Percentiles rank a stretch among this genome's conserved stretches.
phyloP scores from a whole-genome alignment of 2,797 vertebrate species.

The Spondyliosoma cantharus region DNA sequence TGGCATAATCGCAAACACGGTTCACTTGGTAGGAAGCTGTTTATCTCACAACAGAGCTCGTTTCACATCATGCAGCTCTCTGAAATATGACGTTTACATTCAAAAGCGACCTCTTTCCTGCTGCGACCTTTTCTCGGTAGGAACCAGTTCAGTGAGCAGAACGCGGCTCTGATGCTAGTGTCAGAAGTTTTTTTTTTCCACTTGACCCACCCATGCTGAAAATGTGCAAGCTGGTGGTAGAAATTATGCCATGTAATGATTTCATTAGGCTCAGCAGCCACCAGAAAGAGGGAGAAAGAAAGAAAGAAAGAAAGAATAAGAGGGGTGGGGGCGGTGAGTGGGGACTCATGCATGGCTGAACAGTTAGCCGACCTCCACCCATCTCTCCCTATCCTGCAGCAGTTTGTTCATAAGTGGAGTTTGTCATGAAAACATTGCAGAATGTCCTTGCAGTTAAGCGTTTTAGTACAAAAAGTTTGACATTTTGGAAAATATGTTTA shows the following conservation, averaged over 20 bases:
- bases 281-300: conserved; percentile 28
- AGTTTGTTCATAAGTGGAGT: conserved; percentile 10
- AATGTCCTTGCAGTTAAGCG: not conserved
- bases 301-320: conserved; percentile 20
- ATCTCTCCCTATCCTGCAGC: conserved; percentile 27
- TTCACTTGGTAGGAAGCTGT: conserved; percentile 8
- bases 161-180: conserved; percentile 26
- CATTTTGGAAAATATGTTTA: not conserved
- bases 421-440: conserved; percentile 17
- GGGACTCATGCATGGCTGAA: conserved; percentile 47
- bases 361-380: conserved; percentile 38
- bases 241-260: conserved; percentile 47
- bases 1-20: conserved; percentile 14
- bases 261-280: conserved; percentile 46
- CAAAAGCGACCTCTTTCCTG: not conserved
- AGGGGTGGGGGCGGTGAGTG: conserved; percentile 6
- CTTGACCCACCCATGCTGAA: conserved; percentile 52
- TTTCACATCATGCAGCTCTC: conserved; percentile 1
- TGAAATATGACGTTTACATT: conserved; percentile 37
- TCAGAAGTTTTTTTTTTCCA: conserved; percentile 35
- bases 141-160: conserved; percentile 41
- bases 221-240: conserved; percentile 52
- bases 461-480: not conserved
- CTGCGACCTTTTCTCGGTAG: conserved; percentile 29
- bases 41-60: conserved; percentile 16